These are phyloP conservation scores for Nephrotoma appendiculata DNA, from an alignment of 2,888 invertebrate genomes.

Conservation along the genomic window DNA sequence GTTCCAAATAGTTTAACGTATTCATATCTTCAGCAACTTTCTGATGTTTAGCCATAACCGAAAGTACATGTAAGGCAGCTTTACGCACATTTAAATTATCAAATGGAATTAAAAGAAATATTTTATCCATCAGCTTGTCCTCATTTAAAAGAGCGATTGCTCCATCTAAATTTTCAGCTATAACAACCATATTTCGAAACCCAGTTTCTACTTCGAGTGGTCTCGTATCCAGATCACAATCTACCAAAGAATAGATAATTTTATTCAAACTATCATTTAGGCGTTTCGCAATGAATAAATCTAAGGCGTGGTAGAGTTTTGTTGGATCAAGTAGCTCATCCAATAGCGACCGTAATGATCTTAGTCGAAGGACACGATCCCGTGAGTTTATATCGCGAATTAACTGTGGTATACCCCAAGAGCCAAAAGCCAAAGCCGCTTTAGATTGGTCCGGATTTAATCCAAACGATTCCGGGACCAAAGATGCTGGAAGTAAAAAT, in stretches of 20 bases:
- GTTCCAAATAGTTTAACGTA: constrained; percentile 13
- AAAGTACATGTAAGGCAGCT: neutral
- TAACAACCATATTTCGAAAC: neutral
- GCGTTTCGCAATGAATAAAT: neutral
- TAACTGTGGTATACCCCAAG: constrained; percentile 21
- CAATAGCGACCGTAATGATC: neutral
- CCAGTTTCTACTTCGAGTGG: neutral
- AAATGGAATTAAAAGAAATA: constrained; percentile 7
- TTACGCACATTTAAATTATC: neutral
- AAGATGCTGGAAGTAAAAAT: neutral
- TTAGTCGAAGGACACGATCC: neutral
- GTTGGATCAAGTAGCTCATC: neutral
- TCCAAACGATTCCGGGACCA: constrained; percentile 3
- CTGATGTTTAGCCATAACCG: constrained; percentile 1
- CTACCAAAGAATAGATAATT: neutral
- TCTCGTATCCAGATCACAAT: neutral
- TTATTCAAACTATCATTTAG: neutral
- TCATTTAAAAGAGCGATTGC: constrained; percentile 2
- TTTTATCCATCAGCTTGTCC: constrained; percentile 1
- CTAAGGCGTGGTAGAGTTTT: neutral
- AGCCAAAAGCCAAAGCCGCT: constrained; percentile 22
- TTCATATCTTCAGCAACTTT: constrained; percentile 12
- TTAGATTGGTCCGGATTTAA: neutral
- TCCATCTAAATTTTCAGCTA: constrained; percentile 2
- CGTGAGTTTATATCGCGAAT: neutral